Conservation (phyloP, 2,888 invertebrate species). For the Eremobia ochroleuca region DNA sequence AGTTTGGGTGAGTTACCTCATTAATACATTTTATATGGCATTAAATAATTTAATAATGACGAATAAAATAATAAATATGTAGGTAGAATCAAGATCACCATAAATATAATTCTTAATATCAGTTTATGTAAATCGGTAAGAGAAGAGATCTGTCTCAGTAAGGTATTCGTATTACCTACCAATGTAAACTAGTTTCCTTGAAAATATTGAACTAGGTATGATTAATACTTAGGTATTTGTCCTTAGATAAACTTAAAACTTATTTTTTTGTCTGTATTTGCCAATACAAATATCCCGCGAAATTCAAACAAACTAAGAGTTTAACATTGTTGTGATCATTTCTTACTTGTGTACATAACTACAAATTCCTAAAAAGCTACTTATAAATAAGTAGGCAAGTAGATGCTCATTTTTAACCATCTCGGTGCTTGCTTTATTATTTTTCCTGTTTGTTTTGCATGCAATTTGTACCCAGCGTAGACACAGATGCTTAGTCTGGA, state of each 20-base stretch:
- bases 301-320: slow-evolving; percentile 27
- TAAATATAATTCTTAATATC: too few relatives aligned
- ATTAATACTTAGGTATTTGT: slow-evolving; percentile 6
- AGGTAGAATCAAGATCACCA: background rate
- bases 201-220: background rate
- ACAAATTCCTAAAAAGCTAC: background rate
- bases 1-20: slow-evolving; percentile 56
- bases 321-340: background rate
- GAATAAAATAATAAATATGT: background rate
- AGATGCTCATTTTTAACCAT: background rate
- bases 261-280: slow-evolving; percentile 7
- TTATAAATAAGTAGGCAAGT: background rate
- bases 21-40: background rate
- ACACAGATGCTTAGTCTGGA: background rate
- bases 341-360: background rate
- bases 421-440: background rate
- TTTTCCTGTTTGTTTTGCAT: slow-evolving; percentile 30
- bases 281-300: slow-evolving; percentile 24
- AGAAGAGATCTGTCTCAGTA: background rate
- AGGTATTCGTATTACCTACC: background rate
- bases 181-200: background rate
- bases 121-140: too few relatives aligned
- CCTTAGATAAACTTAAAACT: too few relatives aligned
- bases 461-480: background rate
- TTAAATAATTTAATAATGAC: background rate